Evolutionary conservation across 1,140 invertebrate genomes (phyloP).

Genomic region (Calycopis cecrops): DNA sequence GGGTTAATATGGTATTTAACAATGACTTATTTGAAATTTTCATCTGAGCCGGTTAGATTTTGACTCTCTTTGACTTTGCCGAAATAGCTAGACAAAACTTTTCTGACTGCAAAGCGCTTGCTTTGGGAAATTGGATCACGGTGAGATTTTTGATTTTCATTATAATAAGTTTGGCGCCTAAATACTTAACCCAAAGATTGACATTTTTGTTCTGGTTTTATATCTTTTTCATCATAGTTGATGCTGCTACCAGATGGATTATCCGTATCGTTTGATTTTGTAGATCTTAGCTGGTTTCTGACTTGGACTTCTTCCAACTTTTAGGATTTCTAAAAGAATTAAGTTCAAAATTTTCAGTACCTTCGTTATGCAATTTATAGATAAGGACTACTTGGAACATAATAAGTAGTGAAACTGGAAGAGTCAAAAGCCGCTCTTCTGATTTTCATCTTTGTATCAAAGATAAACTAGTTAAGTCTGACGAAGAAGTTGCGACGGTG

Average conservation of each 20-base stretch:
- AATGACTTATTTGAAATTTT: no score
- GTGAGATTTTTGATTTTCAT: conserved; percentile 49
- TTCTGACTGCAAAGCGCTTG: conserved; percentile 54
- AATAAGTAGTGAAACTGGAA: no score
- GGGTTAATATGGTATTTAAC: no score
- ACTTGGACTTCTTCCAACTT: conserved; percentile 65
- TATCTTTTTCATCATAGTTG: conserved; percentile 51
- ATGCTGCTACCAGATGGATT: conserved; percentile 48
- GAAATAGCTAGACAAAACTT: conserved; percentile 53
- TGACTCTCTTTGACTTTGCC: conserved; percentile 23
- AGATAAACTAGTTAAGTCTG: no score
- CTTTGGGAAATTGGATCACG: conserved; percentile 48
- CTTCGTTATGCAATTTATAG: conserved; percentile 45
- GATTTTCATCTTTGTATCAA: no score
- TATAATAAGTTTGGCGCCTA: conserved; percentile 55
- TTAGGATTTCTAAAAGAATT: conserved; percentile 55
- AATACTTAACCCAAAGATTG: conserved; percentile 67
- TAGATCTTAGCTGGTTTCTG: conserved; percentile 55
- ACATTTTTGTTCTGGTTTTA: conserved; percentile 62
- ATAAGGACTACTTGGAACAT: no score
- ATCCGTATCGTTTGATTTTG: conserved; percentile 63
- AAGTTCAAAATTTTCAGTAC: conserved; percentile 42
- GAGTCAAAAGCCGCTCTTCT: no score
- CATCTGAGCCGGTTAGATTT: neutral
- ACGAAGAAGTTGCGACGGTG: no score